These are phyloP conservation scores for Myrmophylax atrothorax DNA, from an alignment of 2,113 vertebrate species.

Conservation along the genomic window DNA sequence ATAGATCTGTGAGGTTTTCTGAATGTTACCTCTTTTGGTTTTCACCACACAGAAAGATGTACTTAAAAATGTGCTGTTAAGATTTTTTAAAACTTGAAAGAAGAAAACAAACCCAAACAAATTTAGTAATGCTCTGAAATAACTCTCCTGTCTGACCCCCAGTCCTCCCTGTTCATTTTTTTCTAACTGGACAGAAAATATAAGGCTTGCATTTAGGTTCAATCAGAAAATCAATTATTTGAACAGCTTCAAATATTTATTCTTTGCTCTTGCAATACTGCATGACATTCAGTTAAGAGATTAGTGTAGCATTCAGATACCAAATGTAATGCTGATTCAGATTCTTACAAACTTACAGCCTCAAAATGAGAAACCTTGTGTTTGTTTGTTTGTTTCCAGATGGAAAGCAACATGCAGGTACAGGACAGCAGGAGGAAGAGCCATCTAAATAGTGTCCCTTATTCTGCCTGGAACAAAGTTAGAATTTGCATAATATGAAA, in stretches of 20 bases:
- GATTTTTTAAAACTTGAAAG: background rate
- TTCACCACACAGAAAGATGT: background rate
- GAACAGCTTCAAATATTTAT: constrained; percentile 5
- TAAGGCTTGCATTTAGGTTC: background rate
- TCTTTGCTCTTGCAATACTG: background rate
- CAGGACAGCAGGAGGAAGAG: background rate
- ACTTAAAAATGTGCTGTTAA: background rate
- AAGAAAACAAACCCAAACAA: background rate
- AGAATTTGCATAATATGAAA: background rate
- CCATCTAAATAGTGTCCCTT: background rate
- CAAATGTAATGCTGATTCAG: background rate
- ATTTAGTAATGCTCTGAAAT: background rate
- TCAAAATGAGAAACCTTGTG: background rate
- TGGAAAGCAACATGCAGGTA: background rate
- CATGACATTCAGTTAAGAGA: background rate
- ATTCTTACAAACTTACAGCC: background rate
- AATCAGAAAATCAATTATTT: constrained; percentile 33
- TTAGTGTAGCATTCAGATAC: background rate
- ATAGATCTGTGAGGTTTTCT: background rate
- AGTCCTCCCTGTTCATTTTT: background rate
- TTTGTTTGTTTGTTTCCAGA: background rate
- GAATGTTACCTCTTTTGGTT: background rate
- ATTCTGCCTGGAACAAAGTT: background rate
- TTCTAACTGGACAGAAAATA: background rate
- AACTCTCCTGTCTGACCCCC: background rate